A percentile compares a stretch with the other conserved stretches of the same genome.
Evolutionary conservation across 2,113 vertebrate genomes (phyloP).

Genomic region (Gadus chalcogrammus): DNA sequence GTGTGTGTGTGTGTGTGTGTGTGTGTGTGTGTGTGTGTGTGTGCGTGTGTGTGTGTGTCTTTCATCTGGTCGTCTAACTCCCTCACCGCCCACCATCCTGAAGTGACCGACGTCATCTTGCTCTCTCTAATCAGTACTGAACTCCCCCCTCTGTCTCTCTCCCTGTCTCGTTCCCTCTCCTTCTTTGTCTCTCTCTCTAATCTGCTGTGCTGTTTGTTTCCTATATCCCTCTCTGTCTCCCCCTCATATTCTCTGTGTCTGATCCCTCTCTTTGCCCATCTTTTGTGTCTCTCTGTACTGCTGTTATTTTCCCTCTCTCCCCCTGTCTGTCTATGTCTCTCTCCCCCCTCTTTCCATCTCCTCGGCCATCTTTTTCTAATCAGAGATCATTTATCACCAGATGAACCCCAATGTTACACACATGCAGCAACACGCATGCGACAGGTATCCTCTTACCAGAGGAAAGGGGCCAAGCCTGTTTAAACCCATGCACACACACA

Average conservation of each 20-base stretch:
- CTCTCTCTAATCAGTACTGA: too few species aligned
- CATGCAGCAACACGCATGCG: too few species aligned
- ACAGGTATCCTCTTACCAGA: too few species aligned
- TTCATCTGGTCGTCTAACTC: not conserved
- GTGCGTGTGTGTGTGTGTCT: not conserved
- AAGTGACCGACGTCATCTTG: not conserved
- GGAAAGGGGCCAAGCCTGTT: too few species aligned
- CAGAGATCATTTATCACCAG: not conserved
- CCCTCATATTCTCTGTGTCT: too few species aligned
- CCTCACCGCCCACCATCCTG: too few species aligned
- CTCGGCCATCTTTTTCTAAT: not conserved
- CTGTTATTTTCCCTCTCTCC: not conserved
- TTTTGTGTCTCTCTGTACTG: not conserved
- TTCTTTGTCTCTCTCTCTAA: too few species aligned
- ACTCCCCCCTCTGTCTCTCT: not conserved
- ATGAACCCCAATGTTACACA: not conserved
- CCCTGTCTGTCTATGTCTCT: conserved; percentile 29
- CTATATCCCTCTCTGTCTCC: too few species aligned
- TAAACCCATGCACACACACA: too few species aligned
- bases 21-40: not conserved
- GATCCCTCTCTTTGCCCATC: too few species aligned
- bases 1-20: not conserved
- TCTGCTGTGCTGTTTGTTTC: too few species aligned
- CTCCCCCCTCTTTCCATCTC: not conserved
- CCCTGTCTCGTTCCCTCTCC: too few species aligned